Base-by-base conservation (phyloP, 2,113 vertebrate species). In the Poecilia latipinna region DNA sequence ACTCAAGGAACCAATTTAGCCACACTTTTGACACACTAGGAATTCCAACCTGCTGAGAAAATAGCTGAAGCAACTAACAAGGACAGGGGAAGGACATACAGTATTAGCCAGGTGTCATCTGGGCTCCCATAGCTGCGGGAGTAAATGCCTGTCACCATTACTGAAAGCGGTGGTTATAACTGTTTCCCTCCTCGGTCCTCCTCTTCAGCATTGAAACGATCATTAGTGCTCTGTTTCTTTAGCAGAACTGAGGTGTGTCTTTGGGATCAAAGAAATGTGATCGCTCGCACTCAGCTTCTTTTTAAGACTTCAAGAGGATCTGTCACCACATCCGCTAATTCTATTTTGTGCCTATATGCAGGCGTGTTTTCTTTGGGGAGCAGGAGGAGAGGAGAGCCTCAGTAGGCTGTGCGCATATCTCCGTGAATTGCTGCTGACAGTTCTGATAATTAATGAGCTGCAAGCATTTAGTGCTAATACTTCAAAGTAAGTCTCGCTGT, bases 1-100 rank as follows among this genome's bases (percentile, higher is more conserved):
- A 88, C 83, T 90, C 74, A 68, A 79, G 75, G 71, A 82, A 89
- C 88, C 90, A 94, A 93, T 92, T 93, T 92, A 90, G 82, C 85
- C 61, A 65, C 79, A 80, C 78, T 89, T 89, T 87, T 91, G 88
- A 91, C 91, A 92, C 80, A 74, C 81, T 67, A 37, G 80, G 73
- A 85, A 86, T 84, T 82, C 65, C 79, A 74, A 74, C 84, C 79
- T 65, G 82, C 82, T 74, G 87, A 73, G 88, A 82, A 88, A 87
- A 91, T 83, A 80, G 88, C 84, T 70, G 44, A 72, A 85, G 80
- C 78, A 78, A 79, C 86, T 90, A 92, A 92, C 90, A 90, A 90
- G 90, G 88, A 86, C 82, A 61, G 68, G 70, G 63, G 54, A 80
- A 81, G 82, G 83, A 74, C 86, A 81, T 63, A 67, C 24, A 54